Evolutionary conservation across 2,797 vertebrate genomes (phyloP).

Genomic region (Parauchenoglanis ngamensis): DNA sequence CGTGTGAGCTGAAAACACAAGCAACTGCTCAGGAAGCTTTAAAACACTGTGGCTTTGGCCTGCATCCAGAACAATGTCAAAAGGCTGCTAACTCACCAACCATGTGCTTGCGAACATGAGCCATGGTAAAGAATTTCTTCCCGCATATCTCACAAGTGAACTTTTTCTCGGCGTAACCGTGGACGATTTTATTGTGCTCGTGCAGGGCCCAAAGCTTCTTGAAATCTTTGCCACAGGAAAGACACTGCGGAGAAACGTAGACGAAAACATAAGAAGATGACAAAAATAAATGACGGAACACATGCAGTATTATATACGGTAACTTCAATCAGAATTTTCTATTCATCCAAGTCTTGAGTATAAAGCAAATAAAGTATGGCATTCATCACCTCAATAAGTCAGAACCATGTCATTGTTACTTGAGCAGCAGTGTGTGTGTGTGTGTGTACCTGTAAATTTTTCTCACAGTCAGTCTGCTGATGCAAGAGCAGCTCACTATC

Average conservation of each 20-base stretch:
- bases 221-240: constrained; percentile 92
- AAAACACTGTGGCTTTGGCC: not conserved
- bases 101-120: constrained; percentile 98
- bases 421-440: not conserved
- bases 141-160: constrained; percentile 98
- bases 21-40: not conserved
- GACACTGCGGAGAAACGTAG: constrained; percentile 77
- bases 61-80: not conserved
- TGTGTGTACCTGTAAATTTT: constrained; percentile 86
- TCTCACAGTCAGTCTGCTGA: constrained; percentile 97
- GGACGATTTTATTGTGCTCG: constrained; percentile 95
- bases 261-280: constrained; percentile 14
- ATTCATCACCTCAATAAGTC: not conserved
- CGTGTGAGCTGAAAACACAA: constrained; percentile 81
- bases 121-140: constrained; percentile 99
- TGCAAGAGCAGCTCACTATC: constrained; percentile 94
- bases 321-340: not conserved
- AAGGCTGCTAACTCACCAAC: constrained; percentile 86
- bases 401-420: not conserved
- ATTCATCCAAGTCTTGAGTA: not conserved
- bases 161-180: constrained; percentile 94
- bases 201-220: constrained; percentile 99
- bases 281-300: not conserved
- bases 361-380: too few species aligned
- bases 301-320: not conserved